Evolutionary conservation across 23 tunicate species (phyloP).

Genomic region (Botrylloides violaceus): DNA sequence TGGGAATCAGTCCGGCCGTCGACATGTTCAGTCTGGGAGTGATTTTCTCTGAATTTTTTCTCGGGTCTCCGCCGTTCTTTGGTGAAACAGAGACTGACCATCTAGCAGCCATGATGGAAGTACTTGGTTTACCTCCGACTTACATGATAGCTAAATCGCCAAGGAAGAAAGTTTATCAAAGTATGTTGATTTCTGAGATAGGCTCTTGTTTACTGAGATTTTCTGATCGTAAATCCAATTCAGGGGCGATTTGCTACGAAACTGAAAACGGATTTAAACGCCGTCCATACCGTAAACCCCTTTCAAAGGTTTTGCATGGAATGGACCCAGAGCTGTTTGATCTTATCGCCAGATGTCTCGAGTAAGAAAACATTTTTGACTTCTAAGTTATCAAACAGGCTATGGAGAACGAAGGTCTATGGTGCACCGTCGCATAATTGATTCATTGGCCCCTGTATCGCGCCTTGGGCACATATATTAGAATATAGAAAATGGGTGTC

Average conservation of each 20-base stretch:
- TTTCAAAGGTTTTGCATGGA: slow-evolving; percentile 36
- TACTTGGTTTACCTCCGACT: slow-evolving; percentile 74
- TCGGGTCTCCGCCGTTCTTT: slow-evolving; percentile 78
- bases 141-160: slow-evolving; percentile 76
- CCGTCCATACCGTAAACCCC: slow-evolving; percentile 70
- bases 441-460: too few species aligned
- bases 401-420: too few species aligned
- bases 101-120: slow-evolving; percentile 98
- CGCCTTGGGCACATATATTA: too few species aligned
- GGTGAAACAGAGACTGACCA: slow-evolving; percentile 92
- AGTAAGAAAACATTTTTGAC: slow-evolving; percentile 51
- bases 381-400: too few species aligned
- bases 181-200: slow-evolving; percentile 21
- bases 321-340: slow-evolving; percentile 41
- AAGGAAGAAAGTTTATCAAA: slow-evolving; percentile 62
- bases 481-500: too few species aligned
- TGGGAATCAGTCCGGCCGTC: slow-evolving; percentile 48
- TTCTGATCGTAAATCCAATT: neutral
- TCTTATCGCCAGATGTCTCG: slow-evolving; percentile 66
- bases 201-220: neutral
- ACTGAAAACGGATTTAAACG: slow-evolving; percentile 93
- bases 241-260: slow-evolving; percentile 83
- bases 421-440: too few species aligned
- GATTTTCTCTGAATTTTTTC: slow-evolving; percentile 66
- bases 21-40: slow-evolving; percentile 99